A percentile compares a stretch with the other conserved stretches of the same genome.
phyloP scores from a whole-genome alignment of 64 coral and sea anemone species.

The Exaiptasia diaphana region DNA sequence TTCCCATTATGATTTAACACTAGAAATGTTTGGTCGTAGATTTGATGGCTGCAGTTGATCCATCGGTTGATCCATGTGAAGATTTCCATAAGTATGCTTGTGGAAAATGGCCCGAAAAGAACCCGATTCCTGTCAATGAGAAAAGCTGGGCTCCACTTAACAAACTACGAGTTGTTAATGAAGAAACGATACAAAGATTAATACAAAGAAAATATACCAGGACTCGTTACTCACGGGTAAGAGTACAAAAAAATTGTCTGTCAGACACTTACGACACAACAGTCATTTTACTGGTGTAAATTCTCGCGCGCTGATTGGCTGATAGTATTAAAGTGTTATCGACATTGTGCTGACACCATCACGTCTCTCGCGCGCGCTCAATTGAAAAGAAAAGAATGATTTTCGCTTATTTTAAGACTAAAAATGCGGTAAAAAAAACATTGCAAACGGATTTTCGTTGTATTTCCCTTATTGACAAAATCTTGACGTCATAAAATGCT shows the following conservation, averaged over 20 bases:
- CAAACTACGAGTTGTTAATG: background rate
- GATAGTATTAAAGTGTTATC: background rate
- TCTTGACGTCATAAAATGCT: no score
- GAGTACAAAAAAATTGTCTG: background rate
- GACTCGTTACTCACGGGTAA: conserved; percentile 5
- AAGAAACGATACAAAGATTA: conserved; percentile 23
- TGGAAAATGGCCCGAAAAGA: conserved; percentile 31
- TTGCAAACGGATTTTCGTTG: no score
- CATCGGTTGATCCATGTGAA: conserved; percentile 33
- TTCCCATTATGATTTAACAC: no score
- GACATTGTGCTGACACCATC: no score
- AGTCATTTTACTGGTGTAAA: no score
- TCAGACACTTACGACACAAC: background rate
- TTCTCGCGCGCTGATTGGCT: no score
- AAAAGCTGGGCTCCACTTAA: conserved; percentile 13
- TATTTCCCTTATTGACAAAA: no score
- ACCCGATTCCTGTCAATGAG: conserved; percentile 14
- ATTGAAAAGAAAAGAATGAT: no score
- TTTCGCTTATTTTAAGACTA: no score
- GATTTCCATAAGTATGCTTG: conserved; percentile 56
- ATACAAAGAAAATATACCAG: conserved; percentile 32
- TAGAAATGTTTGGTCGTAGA: no score
- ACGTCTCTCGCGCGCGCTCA: no score
- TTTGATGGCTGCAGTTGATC: background rate
- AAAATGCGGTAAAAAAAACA: no score